Conservation (phyloP, 2,888 invertebrate species). For the Limnephilus auricula region DNA sequence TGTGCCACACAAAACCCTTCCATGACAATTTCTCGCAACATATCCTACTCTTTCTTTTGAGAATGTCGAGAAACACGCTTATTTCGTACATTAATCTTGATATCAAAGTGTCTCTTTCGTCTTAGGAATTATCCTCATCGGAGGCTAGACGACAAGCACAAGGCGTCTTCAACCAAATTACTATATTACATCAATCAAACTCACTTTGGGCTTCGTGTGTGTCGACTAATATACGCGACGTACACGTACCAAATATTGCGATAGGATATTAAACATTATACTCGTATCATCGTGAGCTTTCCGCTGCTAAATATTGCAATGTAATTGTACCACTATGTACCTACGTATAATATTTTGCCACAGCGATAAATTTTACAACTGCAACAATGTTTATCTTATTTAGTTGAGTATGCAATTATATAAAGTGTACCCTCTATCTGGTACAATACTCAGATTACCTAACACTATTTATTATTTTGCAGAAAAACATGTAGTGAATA, state of each 20-base stretch:
- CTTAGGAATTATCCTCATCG: background rate
- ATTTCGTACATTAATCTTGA: conserved; percentile 2
- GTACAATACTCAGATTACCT: no score
- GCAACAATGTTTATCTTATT: background rate
- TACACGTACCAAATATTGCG: background rate
- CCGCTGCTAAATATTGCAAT: background rate
- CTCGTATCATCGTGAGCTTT: background rate
- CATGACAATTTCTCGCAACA: background rate
- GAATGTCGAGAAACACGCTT: background rate
- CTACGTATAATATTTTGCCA: no score
- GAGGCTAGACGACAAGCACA: background rate
- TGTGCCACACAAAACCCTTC: background rate
- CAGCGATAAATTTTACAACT: no score
- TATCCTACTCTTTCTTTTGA: background rate
- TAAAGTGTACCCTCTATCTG: no score
- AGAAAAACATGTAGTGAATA: no score
- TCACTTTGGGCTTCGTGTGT: background rate
- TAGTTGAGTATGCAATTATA: no score
- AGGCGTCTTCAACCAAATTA: background rate
- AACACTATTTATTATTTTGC: no score
- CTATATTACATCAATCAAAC: background rate
- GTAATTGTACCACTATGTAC: background rate
- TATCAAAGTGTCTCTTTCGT: background rate
- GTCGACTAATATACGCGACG: background rate
- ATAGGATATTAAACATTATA: background rate